These are phyloP conservation scores for Salvelinus namaycush DNA, from an alignment of 2,113 vertebrate genomes.

Conservation along the genomic window DNA sequence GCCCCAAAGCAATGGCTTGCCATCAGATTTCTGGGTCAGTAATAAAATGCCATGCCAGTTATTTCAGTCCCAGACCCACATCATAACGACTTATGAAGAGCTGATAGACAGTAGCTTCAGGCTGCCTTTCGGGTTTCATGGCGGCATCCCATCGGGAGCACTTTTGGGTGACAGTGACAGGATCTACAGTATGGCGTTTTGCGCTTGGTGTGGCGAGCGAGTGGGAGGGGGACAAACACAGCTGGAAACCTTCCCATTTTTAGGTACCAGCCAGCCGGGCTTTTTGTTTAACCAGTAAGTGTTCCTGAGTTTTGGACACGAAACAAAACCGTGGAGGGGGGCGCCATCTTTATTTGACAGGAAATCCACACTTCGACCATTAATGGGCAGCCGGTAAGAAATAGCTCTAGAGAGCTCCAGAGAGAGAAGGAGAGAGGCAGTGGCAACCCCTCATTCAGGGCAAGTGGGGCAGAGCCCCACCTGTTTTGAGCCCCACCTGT, in stretches of 20 bases:
- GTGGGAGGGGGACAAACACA: slow-evolving; percentile 36
- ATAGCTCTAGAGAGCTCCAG: too few species aligned
- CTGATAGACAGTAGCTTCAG: slow-evolving; percentile 33
- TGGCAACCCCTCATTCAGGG: too few species aligned
- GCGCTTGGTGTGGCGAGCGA: slow-evolving; percentile 27
- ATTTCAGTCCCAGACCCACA: slow-evolving; percentile 34
- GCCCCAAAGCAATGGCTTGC: neutral
- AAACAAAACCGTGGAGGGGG: too few species aligned
- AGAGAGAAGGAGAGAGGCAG: too few species aligned
- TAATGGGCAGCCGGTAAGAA: too few species aligned
- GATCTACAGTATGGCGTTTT: slow-evolving; percentile 18
- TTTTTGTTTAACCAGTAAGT: too few species aligned
- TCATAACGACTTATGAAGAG: neutral
- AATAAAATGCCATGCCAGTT: neutral
- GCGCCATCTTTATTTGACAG: too few species aligned
- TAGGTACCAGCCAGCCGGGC: slow-evolving; percentile 64
- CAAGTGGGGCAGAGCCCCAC: too few species aligned
- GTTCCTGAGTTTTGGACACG: too few species aligned
- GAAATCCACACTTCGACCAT: too few species aligned
- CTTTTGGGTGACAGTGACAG: neutral
- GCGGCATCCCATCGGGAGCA: neutral
- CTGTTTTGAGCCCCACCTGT: too few species aligned
- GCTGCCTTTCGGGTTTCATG: neutral
- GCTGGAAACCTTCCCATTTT: slow-evolving; percentile 72
- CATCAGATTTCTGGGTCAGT: neutral